A percentile compares a stretch with the other conserved stretches of the same genome.
Conservation (phyloP, 1,140 invertebrate genomes). For the Zaprionus kolodkinae region DNA sequence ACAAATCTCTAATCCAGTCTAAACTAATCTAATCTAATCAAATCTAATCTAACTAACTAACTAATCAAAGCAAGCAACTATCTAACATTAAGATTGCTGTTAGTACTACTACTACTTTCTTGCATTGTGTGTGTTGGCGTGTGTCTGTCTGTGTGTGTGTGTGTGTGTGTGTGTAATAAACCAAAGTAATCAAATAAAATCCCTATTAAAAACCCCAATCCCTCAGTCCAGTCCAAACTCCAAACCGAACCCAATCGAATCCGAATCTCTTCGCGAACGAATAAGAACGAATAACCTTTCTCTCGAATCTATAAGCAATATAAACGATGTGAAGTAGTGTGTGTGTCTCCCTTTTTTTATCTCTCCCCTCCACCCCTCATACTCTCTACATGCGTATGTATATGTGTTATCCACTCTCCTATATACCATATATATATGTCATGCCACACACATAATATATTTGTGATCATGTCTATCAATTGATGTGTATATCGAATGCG, state of each 20-base stretch:
- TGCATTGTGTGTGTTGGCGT: conserved; percentile 44
- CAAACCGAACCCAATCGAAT: conserved; percentile 19
- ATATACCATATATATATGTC: conserved; percentile 9
- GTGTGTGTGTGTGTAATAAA: conserved; percentile 21
- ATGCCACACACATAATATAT: conserved; percentile 11
- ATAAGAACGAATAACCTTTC: conserved; percentile 30
- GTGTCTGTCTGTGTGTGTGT: conserved; percentile 22
- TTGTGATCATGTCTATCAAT: conserved; percentile 38
- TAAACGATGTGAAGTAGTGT: conserved; percentile 35
- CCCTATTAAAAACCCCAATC: neutral
- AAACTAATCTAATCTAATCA: neutral
- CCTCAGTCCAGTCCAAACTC: conserved; percentile 7
- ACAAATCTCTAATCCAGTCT: conserved; percentile 34
- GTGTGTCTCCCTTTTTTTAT: conserved; percentile 9
- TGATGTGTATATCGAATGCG: conserved; percentile 40
- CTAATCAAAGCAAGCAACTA: conserved; percentile 42
- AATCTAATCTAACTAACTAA: conserved; percentile 14
- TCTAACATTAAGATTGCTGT: conserved; percentile 40
- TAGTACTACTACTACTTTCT: conserved; percentile 43
- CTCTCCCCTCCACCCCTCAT: neutral
- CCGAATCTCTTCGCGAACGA: neutral
- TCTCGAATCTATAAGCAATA: conserved; percentile 33
- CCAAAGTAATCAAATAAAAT: conserved; percentile 10
- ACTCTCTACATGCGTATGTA: conserved; percentile 2
- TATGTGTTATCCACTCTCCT: conserved; percentile 19